Evolutionary conservation across 1,140 invertebrate species (phyloP).

Genomic region (Eriosoma lanigerum): DNA sequence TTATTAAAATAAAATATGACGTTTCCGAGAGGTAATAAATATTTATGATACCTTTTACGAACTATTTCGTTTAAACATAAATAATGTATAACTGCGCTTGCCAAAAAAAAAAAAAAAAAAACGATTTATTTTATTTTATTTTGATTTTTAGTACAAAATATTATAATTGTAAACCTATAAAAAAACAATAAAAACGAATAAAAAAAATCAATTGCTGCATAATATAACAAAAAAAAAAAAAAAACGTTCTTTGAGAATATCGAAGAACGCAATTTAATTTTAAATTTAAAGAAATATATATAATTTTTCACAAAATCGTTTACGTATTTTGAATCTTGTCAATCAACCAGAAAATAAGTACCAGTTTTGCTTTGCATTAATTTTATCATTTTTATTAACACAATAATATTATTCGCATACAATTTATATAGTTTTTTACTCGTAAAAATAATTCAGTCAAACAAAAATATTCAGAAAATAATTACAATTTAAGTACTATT

Average conservation of each 20-base stretch:
- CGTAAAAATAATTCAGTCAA: too few relatives aligned
- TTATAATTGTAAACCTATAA: not conserved
- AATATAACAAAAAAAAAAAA: not conserved
- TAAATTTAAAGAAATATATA: not conserved
- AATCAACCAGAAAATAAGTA: not conserved
- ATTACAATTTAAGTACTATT: too few relatives aligned
- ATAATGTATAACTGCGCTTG: not conserved
- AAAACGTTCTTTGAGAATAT: not conserved
- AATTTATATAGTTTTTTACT: too few relatives aligned
- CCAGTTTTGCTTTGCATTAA: not conserved
- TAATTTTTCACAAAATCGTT: slow-evolving; percentile 17
- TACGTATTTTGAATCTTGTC: not conserved
- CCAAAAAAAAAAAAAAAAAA: not conserved
- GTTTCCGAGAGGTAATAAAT: not conserved
- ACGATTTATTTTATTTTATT: slow-evolving; percentile 12
- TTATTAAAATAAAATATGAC: not conserved
- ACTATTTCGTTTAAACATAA: not conserved
- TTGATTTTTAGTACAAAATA: not conserved
- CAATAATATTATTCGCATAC: too few relatives aligned
- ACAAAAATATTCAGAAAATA: too few relatives aligned
- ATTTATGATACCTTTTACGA: not conserved
- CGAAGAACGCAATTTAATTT: not conserved
- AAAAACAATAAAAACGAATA: not conserved
- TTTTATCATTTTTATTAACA: not conserved
- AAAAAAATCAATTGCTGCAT: not conserved